Conservation (phyloP, 2,113 vertebrate genomes). For the Tamias sibiricus region DNA sequence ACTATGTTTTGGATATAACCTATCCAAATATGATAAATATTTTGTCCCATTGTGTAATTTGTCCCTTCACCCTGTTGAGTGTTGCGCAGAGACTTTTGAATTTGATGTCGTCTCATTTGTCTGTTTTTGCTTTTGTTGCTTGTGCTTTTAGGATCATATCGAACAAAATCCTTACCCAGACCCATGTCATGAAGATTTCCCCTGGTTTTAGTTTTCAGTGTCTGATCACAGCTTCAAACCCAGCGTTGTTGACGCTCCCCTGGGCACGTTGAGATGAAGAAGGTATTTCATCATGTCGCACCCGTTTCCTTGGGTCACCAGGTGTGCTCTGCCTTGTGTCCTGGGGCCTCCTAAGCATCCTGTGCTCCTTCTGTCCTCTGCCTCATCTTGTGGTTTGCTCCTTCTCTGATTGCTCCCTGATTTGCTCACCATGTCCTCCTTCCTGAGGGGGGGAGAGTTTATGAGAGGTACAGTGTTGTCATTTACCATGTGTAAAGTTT, state of each 20-base stretch:
- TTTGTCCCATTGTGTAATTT: neutral
- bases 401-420: neutral
- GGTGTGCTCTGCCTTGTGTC: neutral
- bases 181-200: neutral
- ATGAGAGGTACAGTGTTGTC: neutral
- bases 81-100: neutral
- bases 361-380: neutral
- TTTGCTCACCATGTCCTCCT: neutral
- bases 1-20: neutral
- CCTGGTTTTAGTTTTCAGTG: neutral
- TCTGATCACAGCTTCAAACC: neutral
- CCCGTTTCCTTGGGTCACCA: neutral
- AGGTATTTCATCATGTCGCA: neutral
- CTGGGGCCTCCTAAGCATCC: neutral
- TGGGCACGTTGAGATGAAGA: rapidly evolving
- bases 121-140: neutral
- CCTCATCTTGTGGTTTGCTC: neutral
- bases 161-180: neutral
- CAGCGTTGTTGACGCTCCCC: neutral
- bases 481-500: neutral
- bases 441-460: neutral
- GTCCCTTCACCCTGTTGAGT: neutral
- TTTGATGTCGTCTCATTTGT: neutral
- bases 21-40: neutral
- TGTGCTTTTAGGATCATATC: neutral